phyloP scores from a whole-genome alignment of 2,888 invertebrate species.

The Spilarctia lutea region DNA sequence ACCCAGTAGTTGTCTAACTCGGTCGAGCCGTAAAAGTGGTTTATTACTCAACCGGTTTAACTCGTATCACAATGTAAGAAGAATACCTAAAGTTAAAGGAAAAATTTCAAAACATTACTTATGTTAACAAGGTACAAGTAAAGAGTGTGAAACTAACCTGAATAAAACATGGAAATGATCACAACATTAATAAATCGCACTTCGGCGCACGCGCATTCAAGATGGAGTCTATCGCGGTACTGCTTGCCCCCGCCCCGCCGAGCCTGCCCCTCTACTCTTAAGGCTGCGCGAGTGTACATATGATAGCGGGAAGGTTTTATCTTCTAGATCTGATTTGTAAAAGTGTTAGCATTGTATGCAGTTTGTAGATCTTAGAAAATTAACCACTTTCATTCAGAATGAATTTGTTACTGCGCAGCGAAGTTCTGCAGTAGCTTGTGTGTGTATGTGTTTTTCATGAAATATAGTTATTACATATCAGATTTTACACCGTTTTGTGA shows the following conservation, averaged over 20 bases:
- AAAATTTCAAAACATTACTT: constrained; percentile 5
- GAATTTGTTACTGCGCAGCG: neutral
- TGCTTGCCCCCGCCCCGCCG: constrained; percentile 35
- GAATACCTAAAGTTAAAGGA: constrained; percentile 1
- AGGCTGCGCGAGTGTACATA: constrained; percentile 35
- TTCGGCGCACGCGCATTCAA: constrained; percentile 41
- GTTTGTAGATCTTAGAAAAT: neutral
- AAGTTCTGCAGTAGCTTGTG: neutral
- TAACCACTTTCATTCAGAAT: neutral
- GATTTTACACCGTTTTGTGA: neutral
- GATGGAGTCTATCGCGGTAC: constrained; percentile 47
- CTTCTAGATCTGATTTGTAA: neutral
- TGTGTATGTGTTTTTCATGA: neutral
- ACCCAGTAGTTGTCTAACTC: constrained; percentile 54
- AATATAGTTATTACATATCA: neutral
- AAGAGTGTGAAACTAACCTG: constrained; percentile 46
- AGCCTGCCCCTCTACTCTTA: constrained; percentile 35
- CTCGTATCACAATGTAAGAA: constrained; percentile 26
- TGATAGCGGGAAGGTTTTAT: constrained; percentile 36
- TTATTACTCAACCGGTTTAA: constrained; percentile 53
- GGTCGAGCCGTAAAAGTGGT: constrained; percentile 54
- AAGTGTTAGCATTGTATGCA: neutral
- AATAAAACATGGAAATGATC: constrained; percentile 45
- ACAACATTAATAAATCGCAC: constrained; percentile 39
- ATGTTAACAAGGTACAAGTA: constrained; percentile 26